Evolutionary conservation across 2,888 invertebrate genomes (phyloP).

Genomic region (Perizoma flavofasciatum): DNA sequence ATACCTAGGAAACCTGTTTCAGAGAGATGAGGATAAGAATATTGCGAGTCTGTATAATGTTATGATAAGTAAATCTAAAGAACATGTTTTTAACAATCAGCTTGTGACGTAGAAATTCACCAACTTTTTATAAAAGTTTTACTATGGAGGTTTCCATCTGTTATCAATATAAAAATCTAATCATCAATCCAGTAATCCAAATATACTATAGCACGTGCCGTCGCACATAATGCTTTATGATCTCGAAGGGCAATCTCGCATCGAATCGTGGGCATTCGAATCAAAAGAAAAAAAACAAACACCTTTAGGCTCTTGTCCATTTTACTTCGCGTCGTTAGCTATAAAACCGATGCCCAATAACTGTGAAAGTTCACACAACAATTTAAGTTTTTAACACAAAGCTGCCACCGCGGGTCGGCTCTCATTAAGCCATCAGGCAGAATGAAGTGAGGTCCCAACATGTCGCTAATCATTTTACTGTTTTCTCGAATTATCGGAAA

Average conservation of each 20-base stretch:
- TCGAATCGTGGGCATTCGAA: conserved; percentile 50
- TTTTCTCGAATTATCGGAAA: conserved; percentile 62
- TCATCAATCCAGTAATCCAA: conserved; percentile 37
- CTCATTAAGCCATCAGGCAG: conserved; percentile 65
- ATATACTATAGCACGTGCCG: conserved; percentile 65
- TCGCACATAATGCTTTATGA: conserved; percentile 56
- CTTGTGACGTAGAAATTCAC: background rate
- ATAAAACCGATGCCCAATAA: conserved; percentile 70
- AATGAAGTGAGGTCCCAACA: conserved; percentile 49
- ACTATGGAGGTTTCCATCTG: conserved; percentile 16
- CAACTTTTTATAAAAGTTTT: conserved; percentile 17
- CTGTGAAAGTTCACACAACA: conserved; percentile 84
- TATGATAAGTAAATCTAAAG: background rate
- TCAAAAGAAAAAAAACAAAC: conserved; percentile 52
- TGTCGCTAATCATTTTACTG: conserved; percentile 77
- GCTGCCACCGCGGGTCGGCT: conserved; percentile 60
- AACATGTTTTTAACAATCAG: background rate
- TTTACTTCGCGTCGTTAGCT: conserved; percentile 52
- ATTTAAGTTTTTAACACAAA: conserved; percentile 80
- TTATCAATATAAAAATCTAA: conserved; percentile 37
- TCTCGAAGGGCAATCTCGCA: conserved; percentile 52
- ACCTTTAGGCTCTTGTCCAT: conserved; percentile 54
- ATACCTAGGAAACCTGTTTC: conserved; percentile 25
- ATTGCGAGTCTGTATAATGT: conserved; percentile 3
- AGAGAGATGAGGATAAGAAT: conserved; percentile 9